A percentile compares a stretch with the other conserved stretches of the same genome.
phyloP scores from a whole-genome alignment of 53 echinoderm and acorn worm genomes.

The Arbacia lixula region DNA sequence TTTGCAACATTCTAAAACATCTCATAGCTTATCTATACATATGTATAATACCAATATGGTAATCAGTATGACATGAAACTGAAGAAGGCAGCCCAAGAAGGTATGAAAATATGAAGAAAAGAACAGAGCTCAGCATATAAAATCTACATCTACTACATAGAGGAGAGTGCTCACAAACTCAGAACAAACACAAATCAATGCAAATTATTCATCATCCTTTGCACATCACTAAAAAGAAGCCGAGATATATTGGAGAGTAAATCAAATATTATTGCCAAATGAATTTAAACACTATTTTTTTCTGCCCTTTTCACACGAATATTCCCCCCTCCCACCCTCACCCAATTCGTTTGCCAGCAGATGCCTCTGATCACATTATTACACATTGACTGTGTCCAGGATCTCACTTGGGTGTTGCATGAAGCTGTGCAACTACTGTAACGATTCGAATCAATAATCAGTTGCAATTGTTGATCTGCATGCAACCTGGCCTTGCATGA shows the following conservation, averaged over 20 bases:
- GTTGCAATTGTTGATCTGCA: too few species aligned
- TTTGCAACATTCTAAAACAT: constrained; percentile 23
- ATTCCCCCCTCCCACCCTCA: too few species aligned
- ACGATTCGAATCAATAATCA: too few species aligned
- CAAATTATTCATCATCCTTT: constrained; percentile 12
- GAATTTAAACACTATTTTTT: constrained; percentile 18
- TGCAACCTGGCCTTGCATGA: too few species aligned
- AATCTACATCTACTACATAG: constrained; percentile 12
- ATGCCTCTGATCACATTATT: too few species aligned
- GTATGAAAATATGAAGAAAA: constrained; percentile 10
- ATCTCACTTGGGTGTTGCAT: too few species aligned
- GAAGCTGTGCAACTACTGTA: too few species aligned
- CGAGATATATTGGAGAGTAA: background rate
- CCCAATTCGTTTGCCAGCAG: background rate
- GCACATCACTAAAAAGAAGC: constrained; percentile 32
- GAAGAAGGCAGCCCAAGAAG: constrained; percentile 3
- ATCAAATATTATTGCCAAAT: constrained; percentile 33
- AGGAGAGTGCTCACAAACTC: background rate
- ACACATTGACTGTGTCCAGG: too few species aligned
- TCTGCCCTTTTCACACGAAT: constrained; percentile 37
- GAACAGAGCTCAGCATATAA: background rate
- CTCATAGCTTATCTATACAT: background rate
- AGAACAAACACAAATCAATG: constrained; percentile 5
- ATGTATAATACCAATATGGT: constrained; percentile 39
- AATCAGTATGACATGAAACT: constrained; percentile 13